Base-by-base conservation (phyloP, 2,113 vertebrate genomes). In the Anas platyrhynchos region DNA sequence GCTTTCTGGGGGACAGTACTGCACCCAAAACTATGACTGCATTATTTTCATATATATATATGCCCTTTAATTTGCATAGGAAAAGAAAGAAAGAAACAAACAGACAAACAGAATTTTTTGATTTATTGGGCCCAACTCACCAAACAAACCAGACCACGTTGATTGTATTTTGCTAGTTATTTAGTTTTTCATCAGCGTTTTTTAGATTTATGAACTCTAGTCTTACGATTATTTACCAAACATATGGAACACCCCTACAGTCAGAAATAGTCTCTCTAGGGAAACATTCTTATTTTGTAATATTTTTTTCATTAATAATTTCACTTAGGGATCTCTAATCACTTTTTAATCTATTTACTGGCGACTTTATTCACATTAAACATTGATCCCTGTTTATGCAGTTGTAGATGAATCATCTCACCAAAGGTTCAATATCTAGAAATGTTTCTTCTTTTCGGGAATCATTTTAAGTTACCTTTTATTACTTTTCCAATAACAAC, bases 181-280 rank as follows among this genome's bases (percentile, higher is more conserved):
- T 54, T 50, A 77, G 8, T 83, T n/a, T 58, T 86, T 66, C 34
- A 26, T 73, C n/a, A 77, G 1, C 5, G 16, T 81, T 89, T 41
- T 44, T 85, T 74, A 55, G 17, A 61, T 90, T 88, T 69, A 69
- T 76, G 20, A 29, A 38, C 29, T 61, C 13, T 4, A 11, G 4
- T 11, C 86, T 89, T 78, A 34, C 62, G 50, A 65, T 54, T 83
- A 74, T 77, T 88, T 81, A 27, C 4, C 46, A 36, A 88, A 92
- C 50, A 38, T 48, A 86, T 22, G 32, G 72, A 90, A 61, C 32
- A 69, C 11, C 11, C 1, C 2, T 20, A 1, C 0, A 43, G 36
- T 43, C 38, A 85, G 32, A 58, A 75, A 52, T 2, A 43, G 13
- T 68, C 16, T 88, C 36, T 52, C 26, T 16, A 68, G 27, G 43